Evolutionary conservation across 2,113 vertebrate species (phyloP).

Genomic region (Anoplopoma fimbria): DNA sequence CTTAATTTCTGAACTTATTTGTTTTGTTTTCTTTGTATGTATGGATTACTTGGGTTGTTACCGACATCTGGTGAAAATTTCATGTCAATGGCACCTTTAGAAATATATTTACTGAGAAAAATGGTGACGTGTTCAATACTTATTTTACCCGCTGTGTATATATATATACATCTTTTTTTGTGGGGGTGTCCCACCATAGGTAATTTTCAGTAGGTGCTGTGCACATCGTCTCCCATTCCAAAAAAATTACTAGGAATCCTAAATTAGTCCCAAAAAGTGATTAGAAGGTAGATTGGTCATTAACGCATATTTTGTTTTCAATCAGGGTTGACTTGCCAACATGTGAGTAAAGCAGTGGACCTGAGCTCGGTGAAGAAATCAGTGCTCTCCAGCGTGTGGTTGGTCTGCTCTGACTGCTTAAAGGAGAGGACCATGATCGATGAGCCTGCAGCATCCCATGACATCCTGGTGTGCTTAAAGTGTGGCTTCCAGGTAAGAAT

Average conservation of each 20-base stretch:
- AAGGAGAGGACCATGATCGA: conserved; percentile 89
- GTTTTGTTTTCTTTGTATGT: too few species aligned
- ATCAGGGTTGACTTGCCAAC: conserved; percentile 93
- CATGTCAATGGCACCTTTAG: too few species aligned
- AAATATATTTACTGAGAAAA: too few species aligned
- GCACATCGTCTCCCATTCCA: background rate
- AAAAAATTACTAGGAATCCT: background rate
- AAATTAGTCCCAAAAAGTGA: background rate
- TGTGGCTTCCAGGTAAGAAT: conserved; percentile 93
- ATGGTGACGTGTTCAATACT: too few species aligned
- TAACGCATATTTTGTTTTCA: background rate
- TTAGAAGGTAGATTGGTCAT: background rate
- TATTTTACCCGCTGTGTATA: too few species aligned
- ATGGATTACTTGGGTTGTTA: too few species aligned
- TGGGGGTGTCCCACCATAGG: background rate
- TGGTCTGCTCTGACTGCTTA: conserved; percentile 92
- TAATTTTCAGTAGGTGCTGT: background rate
- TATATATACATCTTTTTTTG: background rate
- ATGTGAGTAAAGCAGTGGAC: conserved; percentile 92
- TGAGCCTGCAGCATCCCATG: conserved; percentile 82
- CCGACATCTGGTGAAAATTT: too few species aligned
- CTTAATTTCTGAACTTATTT: too few species aligned
- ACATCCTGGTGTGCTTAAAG: conserved; percentile 94
- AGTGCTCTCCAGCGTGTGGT: conserved; percentile 90
- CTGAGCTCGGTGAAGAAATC: conserved; percentile 92